Conservation (phyloP, 2,888 invertebrate species). For the Gortyna flavago region DNA sequence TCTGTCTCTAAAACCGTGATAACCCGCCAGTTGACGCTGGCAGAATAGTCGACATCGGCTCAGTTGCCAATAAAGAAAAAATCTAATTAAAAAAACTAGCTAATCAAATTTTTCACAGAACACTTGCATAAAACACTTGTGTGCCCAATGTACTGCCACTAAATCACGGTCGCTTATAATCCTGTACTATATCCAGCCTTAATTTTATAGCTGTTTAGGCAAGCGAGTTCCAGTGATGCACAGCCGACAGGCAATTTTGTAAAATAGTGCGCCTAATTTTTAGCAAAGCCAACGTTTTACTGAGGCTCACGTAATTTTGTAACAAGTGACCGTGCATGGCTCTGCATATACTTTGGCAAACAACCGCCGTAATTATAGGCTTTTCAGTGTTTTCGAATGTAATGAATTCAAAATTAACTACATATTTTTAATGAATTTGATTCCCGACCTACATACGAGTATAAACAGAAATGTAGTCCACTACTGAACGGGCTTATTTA, state of each 20-base stretch:
- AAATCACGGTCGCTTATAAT: conserved; percentile 15
- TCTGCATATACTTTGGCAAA: conserved; percentile 45
- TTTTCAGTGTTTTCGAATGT: conserved; percentile 24
- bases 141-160: not conserved
- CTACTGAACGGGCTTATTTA: not conserved
- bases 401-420: not conserved
- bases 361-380: conserved; percentile 33
- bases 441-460: not conserved
- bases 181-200: conserved; percentile 29
- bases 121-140: too few relatives aligned
- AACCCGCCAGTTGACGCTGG: not conserved
- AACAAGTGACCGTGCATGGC: conserved; percentile 51
- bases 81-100: too few relatives aligned
- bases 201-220: conserved; percentile 65
- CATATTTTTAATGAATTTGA: not conserved
- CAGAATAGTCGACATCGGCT: too few relatives aligned
- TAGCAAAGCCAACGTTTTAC: conserved; percentile 44
- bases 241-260: conserved; percentile 64
- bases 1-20: not conserved
- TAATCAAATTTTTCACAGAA: not conserved
- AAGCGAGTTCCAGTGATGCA: conserved; percentile 64
- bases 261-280: conserved; percentile 66
- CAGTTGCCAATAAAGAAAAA: too few relatives aligned
- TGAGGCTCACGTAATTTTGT: conserved; percentile 33
- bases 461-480: not conserved